Evolutionary conservation across 2,113 vertebrate species (phyloP).

Genomic region (Gobius niger): DNA sequence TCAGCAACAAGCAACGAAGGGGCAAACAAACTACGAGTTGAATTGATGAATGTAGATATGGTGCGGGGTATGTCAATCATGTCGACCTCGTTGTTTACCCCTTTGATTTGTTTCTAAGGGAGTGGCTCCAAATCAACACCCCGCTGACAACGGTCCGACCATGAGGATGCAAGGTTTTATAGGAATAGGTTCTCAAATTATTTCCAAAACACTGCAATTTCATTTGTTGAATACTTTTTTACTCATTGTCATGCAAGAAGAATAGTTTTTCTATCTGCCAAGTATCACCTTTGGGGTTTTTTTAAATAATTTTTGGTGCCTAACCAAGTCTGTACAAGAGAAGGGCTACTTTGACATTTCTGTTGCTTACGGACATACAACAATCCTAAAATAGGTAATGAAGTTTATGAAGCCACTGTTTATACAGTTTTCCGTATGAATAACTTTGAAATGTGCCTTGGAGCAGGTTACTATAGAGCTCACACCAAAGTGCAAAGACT

Average conservation of each 20-base stretch:
- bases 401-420: conserved; percentile 4
- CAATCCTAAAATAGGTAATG: not conserved
- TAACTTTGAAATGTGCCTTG: conserved; percentile 25
- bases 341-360: not conserved
- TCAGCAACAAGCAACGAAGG: too few species aligned
- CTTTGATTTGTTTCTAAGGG: too few species aligned
- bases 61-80: too few species aligned
- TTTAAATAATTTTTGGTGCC: not conserved
- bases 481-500: conserved; percentile 64
- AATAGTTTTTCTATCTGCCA: not conserved
- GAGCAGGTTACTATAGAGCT: conserved; percentile 22
- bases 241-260: not conserved
- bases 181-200: conserved; percentile 16
- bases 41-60: too few species aligned
- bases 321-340: not conserved
- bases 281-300: not conserved
- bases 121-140: too few species aligned
- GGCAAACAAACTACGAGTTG: too few species aligned
- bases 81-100: too few species aligned
- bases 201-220: conserved; percentile 18
- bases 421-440: not conserved
- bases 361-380: not conserved
- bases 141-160: too few species aligned
- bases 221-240: conserved; percentile 10
- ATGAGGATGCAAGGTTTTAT: not conserved